Evolutionary conservation across 2,888 invertebrate genomes (phyloP).

Genomic region (Lypha dubia): DNA sequence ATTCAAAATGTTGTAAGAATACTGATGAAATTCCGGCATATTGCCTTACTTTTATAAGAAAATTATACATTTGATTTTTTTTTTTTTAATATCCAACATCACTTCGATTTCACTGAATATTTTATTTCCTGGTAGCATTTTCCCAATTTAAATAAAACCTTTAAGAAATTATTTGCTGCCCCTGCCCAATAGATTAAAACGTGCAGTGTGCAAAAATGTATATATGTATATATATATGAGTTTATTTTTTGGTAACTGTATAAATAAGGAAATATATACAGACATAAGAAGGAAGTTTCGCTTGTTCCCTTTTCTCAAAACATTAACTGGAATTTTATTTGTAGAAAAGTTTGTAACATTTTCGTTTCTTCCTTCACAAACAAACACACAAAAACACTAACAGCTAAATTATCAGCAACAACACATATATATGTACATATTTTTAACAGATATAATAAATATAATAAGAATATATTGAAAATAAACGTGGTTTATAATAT

Average conservation of each 20-base stretch:
- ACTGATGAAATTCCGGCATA: too few species aligned
- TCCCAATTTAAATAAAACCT: too few species aligned
- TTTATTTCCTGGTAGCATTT: too few species aligned
- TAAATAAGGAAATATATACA: conserved; percentile 33
- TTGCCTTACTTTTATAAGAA: too few species aligned
- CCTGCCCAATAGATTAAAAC: too few species aligned
- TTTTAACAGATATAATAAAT: conserved; percentile 17
- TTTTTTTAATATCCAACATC: too few species aligned
- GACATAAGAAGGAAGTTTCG: conserved; percentile 24
- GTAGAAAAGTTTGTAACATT: conserved; percentile 58
- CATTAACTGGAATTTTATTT: conserved; percentile 66
- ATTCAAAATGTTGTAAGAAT: conserved; percentile 25
- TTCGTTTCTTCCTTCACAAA: conserved; percentile 26
- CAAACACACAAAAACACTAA: conserved; percentile 22
- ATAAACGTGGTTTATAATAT: conserved; percentile 43
- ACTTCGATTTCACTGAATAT: too few species aligned
- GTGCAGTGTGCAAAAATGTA: too few species aligned
- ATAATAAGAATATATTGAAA: conserved; percentile 40
- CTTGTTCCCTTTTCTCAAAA: conserved; percentile 14
- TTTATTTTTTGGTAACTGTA: too few species aligned
- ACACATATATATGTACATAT: neutral
- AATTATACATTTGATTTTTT: too few species aligned
- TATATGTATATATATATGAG: too few species aligned
- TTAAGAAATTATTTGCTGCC: too few species aligned
- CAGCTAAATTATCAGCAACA: neutral